phyloP scores from a whole-genome alignment of 1,140 invertebrate genomes.

The Leptoteleia sp. region DNA sequence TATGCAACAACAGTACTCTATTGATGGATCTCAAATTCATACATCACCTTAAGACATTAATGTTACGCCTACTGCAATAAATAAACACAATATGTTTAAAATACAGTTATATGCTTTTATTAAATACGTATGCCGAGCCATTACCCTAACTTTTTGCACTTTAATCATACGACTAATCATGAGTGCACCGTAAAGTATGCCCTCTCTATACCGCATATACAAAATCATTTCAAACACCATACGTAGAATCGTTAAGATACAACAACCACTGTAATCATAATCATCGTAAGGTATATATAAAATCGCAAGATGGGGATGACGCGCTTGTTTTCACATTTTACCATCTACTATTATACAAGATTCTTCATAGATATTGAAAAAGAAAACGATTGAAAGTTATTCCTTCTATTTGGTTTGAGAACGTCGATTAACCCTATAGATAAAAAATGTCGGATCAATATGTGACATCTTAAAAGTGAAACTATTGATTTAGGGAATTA shows the following conservation, averaged over 20 bases:
- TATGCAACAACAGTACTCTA: too few species aligned
- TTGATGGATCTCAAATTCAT: too few species aligned
- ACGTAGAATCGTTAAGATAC: constrained; percentile 10
- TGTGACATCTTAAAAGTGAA: too few species aligned
- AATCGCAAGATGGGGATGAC: constrained; percentile 5
- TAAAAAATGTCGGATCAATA: too few species aligned
- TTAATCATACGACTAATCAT: constrained; percentile 12
- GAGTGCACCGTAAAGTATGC: constrained; percentile 1
- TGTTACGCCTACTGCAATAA: too few species aligned
- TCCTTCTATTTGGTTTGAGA: neutral
- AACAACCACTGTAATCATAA: constrained; percentile 6
- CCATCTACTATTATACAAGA: neutral
- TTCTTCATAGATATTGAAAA: too few species aligned
- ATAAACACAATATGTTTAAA: too few species aligned
- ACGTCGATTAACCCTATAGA: too few species aligned
- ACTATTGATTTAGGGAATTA: too few species aligned
- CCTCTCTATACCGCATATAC: constrained; percentile 6
- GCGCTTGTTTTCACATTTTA: neutral
- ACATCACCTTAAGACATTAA: too few species aligned
- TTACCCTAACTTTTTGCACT: constrained; percentile 17
- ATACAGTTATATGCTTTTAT: constrained; percentile 15
- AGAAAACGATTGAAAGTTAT: neutral
- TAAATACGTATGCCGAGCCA: constrained; percentile 2
- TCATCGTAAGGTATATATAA: too few species aligned
- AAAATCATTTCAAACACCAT: constrained; percentile 22